Percentiles rank a stretch among this genome's conserved stretches.
Conservation (phyloP, 2,888 invertebrate genomes). For the Mythimna ferrago region DNA sequence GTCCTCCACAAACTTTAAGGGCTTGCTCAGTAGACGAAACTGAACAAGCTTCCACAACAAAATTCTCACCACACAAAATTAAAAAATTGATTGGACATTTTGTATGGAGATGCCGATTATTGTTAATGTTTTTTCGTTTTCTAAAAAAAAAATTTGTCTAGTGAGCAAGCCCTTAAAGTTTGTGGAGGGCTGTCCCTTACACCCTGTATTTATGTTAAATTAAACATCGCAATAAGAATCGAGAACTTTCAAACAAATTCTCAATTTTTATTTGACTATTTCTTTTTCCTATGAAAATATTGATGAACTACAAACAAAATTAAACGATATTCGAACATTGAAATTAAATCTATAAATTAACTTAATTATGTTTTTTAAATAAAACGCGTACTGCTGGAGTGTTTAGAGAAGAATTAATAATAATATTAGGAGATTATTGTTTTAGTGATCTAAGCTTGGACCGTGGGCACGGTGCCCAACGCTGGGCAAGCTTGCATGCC, state of each 20-base stretch:
- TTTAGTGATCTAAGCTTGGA: constrained; percentile 48
- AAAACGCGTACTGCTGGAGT: constrained; percentile 30
- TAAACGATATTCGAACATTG: not conserved
- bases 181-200: too few species aligned
- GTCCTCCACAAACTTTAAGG: too few species aligned
- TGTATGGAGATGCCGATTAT: too few species aligned
- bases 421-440: constrained; percentile 56
- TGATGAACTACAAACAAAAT: constrained; percentile 12
- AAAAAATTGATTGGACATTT: too few species aligned
- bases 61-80: too few species aligned
- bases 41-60: too few species aligned
- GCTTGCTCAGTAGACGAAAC: too few species aligned
- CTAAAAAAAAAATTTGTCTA: too few species aligned
- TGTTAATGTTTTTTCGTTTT: too few species aligned
- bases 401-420: constrained; percentile 48
- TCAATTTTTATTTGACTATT: constrained; percentile 10
- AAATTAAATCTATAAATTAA: not conserved
- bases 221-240: not conserved
- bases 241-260: not conserved
- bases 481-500: constrained; percentile 53
- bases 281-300: not conserved
- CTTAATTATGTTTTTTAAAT: constrained; percentile 3
- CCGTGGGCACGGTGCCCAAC: constrained; percentile 26
- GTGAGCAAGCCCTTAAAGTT: too few species aligned
- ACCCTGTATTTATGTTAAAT: not conserved